Evolutionary conservation across 2,113 vertebrate genomes (phyloP), one percentile per base, ranked within the genome.

Genomic region (Trogon surrucura): DNA sequence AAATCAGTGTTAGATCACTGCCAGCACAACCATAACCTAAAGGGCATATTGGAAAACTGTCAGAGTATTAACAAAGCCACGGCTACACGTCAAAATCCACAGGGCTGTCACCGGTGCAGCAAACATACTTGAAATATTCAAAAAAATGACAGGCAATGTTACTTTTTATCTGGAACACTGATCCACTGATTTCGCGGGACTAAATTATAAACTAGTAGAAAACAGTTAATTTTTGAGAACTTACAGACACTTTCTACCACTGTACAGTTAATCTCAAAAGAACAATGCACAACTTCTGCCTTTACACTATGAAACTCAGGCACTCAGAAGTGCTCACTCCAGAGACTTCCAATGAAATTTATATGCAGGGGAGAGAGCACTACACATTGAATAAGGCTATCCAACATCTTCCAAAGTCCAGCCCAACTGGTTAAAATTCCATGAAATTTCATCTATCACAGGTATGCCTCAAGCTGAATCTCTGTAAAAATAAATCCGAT

Each of bases 1-100:
- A 95, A 95, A 86, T 88, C 79, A 66, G 51, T 51, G 54, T 62
- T 48, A 45, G 26, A 88, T 73, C 91, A 91, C 10, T 75, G 78
- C 44, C 34, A 93, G 41, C 19, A 80, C 13, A 92, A 89, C 14
- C 29, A 58, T 12, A 61, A 62, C 6, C 61, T 58, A 75, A 3
- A 2, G 0, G 17, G 13, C 4, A 1, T 34, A 66, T 4, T 2
- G 5, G 61, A 89, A 83, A 91, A 26, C 60, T 81, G 77, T 41
- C 13, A 4, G 26, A 16, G 5, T 15, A 22, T 17, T 66, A 81
- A 45, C 56, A 74, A 78, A 84, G 72, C 21, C 36, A 84, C 6
- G 12, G 65, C 34, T 60, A 34, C 30, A 22, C 5, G 18, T 58
- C 72, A 93, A 71, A 83, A 93, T 38, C 50, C 50, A 71, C 51